Base-by-base conservation (phyloP, 2,888 invertebrate species). In the Notocelia uddmanniana region DNA sequence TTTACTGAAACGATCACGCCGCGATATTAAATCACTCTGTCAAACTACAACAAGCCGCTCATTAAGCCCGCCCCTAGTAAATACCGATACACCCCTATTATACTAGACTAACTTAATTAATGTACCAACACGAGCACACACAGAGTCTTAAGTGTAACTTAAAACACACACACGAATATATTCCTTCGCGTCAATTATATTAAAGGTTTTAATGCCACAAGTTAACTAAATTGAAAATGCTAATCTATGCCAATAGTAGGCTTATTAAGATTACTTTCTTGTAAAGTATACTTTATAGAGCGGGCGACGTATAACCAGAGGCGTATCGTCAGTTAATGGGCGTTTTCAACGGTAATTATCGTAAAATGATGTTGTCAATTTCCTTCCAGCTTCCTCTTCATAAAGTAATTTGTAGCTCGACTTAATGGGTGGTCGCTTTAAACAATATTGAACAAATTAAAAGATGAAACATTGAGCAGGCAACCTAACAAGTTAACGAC, bases 1-100 rank as follows among this genome's bases (percentile, higher is more conserved):
- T 89, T 89, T 89, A 89, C 85, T 89, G 89, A 87, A 91, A 89
- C 91, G 88, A 91, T 89, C 88, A 85, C 83, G 86, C 80, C 76
- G 76, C 87, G 85, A 88, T 89, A 90, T 89, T 92, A 91, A 91
- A 92, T 92, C 91, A 91, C 89, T 88, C 86, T 89, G 91, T 92
- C 90, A 91, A 88, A 90, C 88, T 90, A 89, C 89, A 89, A 89
- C 91, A 86, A 88, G 88, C 88, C 87, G 83, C 88, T 90, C 90
- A 91, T 91, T 92, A 91, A 87, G 83, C 83, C 85, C 81, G 81
- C 83, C 83, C 83, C 81, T 83, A 81, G 83, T 84, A 85, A 87
- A 86, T 84, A 87, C 83, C 80, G 83, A 86, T 87, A 86, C 85
- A 82, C 82, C 85, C 83, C 83, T 82, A 86, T 86, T 85, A 84